Evolutionary conservation across 2,113 vertebrate genomes (phyloP), one percentile per base, ranked within the genome.

Genomic region (Ailuropoda melanoleuca): DNA sequence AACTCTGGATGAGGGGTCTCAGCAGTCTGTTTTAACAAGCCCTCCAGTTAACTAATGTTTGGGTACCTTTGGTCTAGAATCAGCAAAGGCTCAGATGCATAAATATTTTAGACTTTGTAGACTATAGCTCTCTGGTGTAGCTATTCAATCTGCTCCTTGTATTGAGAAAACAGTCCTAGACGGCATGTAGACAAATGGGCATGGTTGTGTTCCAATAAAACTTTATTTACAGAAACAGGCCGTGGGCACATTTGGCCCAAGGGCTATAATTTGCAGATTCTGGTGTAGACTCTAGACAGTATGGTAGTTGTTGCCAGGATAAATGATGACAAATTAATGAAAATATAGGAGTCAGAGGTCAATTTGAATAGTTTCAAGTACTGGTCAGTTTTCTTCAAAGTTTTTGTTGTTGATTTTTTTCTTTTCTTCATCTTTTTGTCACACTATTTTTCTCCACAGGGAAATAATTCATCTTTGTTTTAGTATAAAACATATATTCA

Each of bases 391-490:
- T 90, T 77, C 10, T 50, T 95, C 34, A 77, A 93, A 8, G 55
- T 24, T 64, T 92, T 78, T 23, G 37, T 86, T 50, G 11, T 68
- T 95, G 56, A 81, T n/a, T 46, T 88, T 92, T 95, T 82, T 48
- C 11, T 84, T 53, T 31, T 66, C 8, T 13, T 62, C 6, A 43
- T 88, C 39, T 81, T 85, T 60, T 86, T 93, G 50, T 90, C 64
- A 82, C 19, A 37, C 90, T 50, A 5, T 8, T 89, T 94, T 93
- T 80, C 18, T 53, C 50, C 55, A 85, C 10, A 66, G 53, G 60
- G 62, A 96, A 94, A 90, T 81, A 55, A 53, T 75, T 93, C 10
- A 75, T 97, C 23, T 91, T 95, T 85, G 13, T 93, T 81, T 95
- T 92, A 75, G 17, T 84, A 46, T 93, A 94, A 97, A 90, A 93